phyloP scores from a whole-genome alignment of 2,797 vertebrate species.

The Crypturellus tataupa region DNA sequence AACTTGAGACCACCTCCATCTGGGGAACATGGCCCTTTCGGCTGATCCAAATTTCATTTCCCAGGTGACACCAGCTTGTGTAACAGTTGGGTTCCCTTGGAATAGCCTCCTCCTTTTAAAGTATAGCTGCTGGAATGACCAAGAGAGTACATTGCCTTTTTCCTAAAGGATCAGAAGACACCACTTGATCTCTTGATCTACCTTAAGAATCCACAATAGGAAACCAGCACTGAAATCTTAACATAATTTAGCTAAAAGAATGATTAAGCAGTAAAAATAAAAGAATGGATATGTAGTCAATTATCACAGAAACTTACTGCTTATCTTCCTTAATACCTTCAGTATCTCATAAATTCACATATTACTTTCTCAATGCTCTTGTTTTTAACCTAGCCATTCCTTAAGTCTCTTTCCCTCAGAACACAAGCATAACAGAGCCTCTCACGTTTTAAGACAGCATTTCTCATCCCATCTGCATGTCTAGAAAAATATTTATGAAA shows the following conservation, averaged over 20 bases:
- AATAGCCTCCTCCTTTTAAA: not conserved
- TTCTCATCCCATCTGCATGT: slow-evolving; percentile 38
- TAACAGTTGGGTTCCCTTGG: not conserved
- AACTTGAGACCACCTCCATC: not conserved
- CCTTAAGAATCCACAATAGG: not conserved
- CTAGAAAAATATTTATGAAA: not conserved
- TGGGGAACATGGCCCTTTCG: not conserved
- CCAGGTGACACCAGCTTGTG: not conserved
- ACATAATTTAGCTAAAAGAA: not conserved
- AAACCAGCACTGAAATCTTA: not conserved
- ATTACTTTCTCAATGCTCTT: not conserved
- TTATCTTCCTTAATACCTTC: not conserved
- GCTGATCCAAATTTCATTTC: not conserved
- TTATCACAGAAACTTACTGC: not conserved
- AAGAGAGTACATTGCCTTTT: not conserved
- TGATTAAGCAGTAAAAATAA: not conserved
- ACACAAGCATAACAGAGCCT: not conserved
- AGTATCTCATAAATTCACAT: not conserved
- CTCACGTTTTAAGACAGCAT: not conserved
- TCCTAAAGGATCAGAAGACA: not conserved
- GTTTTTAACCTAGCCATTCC: not conserved
- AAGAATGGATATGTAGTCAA: not conserved
- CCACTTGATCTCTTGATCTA: not conserved
- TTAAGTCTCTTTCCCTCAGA: not conserved
- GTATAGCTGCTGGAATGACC: not conserved